Evolutionary conservation across 2,113 vertebrate genomes (phyloP).

Genomic region (Desmodus rotundus): DNA sequence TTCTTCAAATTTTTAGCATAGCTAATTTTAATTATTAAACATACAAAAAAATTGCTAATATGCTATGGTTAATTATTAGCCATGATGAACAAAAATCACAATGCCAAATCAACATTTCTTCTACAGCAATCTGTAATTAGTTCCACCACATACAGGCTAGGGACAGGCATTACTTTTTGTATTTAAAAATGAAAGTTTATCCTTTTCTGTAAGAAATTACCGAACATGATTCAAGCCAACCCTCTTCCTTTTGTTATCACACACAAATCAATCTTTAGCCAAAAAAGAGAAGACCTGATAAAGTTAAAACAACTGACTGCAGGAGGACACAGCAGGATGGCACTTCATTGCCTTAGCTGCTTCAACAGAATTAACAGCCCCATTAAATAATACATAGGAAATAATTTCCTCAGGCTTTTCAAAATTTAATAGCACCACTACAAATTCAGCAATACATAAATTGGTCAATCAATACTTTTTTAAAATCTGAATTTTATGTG

Average conservation of each 20-base stretch:
- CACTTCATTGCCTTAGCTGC: not conserved
- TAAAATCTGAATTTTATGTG: not conserved
- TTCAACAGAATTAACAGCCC: not conserved
- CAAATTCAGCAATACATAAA: constrained; percentile 1
- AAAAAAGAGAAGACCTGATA: not conserved
- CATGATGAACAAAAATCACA: not conserved
- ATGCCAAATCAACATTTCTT: constrained; percentile 35
- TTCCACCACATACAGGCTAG: not conserved
- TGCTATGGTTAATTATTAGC: constrained; percentile 6
- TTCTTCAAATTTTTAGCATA: not conserved
- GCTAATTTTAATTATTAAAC: constrained; percentile 14
- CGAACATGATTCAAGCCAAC: not conserved
- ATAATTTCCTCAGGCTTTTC: not conserved
- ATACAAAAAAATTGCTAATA: not conserved
- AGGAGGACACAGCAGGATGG: not conserved
- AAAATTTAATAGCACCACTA: constrained; percentile 1
- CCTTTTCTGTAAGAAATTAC: not conserved
- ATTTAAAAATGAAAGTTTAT: not conserved
- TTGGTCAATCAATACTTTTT: not conserved
- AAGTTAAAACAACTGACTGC: not conserved
- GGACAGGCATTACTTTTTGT: not conserved
- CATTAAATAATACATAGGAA: not conserved
- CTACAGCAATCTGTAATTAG: not conserved
- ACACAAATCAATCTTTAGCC: not conserved
- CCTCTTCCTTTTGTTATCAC: not conserved